Conservation (phyloP, 2,113 vertebrate species). For the Thalassarche chlororhynchos region DNA sequence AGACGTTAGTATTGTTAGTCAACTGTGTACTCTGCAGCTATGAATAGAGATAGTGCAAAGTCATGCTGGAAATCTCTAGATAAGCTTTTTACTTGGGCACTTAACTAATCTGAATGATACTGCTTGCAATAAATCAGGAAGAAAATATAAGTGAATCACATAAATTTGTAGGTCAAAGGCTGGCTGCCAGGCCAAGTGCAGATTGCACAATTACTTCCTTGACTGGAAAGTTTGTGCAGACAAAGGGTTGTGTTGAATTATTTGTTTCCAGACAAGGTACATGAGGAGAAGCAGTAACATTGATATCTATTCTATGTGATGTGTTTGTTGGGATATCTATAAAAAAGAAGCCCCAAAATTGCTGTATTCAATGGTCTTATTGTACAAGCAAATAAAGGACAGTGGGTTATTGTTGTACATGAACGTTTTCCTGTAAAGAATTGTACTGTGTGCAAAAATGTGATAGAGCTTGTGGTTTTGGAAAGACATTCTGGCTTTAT, state of each 20-base stretch:
- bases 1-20: neutral
- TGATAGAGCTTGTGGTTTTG: neutral
- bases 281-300: neutral
- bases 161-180: neutral
- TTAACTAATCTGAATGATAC: neutral
- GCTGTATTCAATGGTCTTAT: neutral
- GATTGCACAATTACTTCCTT: constrained; percentile 5
- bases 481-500: neutral
- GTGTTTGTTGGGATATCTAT: neutral
- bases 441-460: neutral
- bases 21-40: neutral
- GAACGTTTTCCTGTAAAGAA: neutral
- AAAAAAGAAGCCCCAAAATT: neutral
- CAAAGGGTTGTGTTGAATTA: neutral
- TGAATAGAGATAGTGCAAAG: neutral
- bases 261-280: neutral
- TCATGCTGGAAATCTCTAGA: neutral
- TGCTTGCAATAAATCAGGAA: neutral
- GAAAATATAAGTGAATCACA: neutral
- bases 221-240: neutral
- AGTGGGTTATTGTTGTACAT: neutral
- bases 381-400: neutral
- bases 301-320: neutral
- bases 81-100: neutral
- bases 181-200: neutral